These are phyloP conservation scores for Conus betulinus DNA, from an alignment of 1,140 invertebrate genomes.

Conservation along the genomic window DNA sequence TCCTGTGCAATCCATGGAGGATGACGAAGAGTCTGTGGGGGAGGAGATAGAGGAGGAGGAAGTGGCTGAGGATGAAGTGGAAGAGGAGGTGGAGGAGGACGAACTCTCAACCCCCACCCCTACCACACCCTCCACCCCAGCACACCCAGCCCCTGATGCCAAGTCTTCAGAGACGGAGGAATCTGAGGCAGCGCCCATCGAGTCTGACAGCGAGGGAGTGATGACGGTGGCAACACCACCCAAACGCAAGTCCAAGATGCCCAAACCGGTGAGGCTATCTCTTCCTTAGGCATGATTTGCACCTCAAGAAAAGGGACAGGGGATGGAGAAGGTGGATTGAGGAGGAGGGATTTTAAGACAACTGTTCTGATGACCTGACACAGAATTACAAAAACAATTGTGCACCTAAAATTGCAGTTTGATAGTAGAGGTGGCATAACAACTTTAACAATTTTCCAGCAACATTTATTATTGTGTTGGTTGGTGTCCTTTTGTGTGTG, in stretches of 20 bases:
- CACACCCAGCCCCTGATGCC: constrained; percentile 21
- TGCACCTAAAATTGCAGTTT: too few relatives aligned
- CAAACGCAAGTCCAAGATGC: constrained; percentile 53
- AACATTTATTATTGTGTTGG: too few relatives aligned
- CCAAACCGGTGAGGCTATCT: constrained; percentile 49
- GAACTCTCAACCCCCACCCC: not conserved
- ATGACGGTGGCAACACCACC: constrained; percentile 43
- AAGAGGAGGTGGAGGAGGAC: constrained; percentile 27
- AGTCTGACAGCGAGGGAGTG: constrained; percentile 71
- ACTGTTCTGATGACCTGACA: too few relatives aligned
- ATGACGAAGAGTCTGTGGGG: constrained; percentile 46
- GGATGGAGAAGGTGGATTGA: not conserved
- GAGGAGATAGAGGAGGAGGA: constrained; percentile 60
- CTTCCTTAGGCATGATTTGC: not conserved
- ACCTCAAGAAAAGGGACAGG: not conserved
- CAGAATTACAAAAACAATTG: too few relatives aligned
- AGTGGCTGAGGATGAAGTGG: constrained; percentile 45
- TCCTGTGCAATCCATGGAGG: constrained; percentile 21
- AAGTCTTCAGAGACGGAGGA: constrained; percentile 55
- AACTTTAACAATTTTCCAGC: too few relatives aligned
- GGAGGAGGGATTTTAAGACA: too few relatives aligned
- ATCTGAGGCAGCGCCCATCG: constrained; percentile 61
- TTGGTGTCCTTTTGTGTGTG: too few relatives aligned
- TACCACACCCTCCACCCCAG: constrained; percentile 18
- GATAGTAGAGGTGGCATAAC: too few relatives aligned